Conservation (phyloP, 2,113 vertebrate species). For the Paramormyrops kingsleyae region DNA sequence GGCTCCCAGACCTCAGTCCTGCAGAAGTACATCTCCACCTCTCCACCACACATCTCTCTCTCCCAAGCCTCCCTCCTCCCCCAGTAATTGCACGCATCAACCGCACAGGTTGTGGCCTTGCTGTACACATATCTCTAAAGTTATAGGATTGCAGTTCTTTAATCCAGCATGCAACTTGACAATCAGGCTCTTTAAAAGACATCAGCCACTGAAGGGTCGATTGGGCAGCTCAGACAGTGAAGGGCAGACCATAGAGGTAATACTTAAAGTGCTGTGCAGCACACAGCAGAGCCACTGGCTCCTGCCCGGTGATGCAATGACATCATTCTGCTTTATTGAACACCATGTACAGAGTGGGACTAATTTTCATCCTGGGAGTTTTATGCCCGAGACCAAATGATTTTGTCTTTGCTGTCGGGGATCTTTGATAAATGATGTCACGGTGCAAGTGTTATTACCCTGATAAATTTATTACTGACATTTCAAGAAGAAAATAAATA, state of each 20-base stretch:
- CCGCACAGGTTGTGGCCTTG: neutral
- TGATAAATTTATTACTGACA: neutral
- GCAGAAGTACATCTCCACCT: neutral
- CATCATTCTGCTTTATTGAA: neutral
- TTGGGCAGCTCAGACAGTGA: neutral
- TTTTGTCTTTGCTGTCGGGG: neutral
- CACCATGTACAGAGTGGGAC: neutral
- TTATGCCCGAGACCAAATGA: neutral
- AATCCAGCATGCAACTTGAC: too few relatives aligned
- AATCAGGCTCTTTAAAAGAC: neutral
- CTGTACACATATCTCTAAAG: neutral
- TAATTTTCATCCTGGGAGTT: neutral
- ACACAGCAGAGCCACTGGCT: neutral
- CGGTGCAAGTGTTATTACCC: neutral
- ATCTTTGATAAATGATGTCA: neutral
- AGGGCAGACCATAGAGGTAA: neutral
- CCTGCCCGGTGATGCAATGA: neutral
- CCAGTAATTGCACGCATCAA: neutral
- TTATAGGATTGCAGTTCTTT: neutral
- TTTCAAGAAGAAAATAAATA: too few relatives aligned
- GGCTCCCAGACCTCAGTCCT: neutral
- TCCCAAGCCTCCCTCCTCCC: neutral
- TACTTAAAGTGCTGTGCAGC: neutral
- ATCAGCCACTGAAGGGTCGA: too few relatives aligned
- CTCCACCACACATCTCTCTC: neutral